Conservation (phyloP, 2,113 vertebrate species). For the Nettapus auritus region DNA sequence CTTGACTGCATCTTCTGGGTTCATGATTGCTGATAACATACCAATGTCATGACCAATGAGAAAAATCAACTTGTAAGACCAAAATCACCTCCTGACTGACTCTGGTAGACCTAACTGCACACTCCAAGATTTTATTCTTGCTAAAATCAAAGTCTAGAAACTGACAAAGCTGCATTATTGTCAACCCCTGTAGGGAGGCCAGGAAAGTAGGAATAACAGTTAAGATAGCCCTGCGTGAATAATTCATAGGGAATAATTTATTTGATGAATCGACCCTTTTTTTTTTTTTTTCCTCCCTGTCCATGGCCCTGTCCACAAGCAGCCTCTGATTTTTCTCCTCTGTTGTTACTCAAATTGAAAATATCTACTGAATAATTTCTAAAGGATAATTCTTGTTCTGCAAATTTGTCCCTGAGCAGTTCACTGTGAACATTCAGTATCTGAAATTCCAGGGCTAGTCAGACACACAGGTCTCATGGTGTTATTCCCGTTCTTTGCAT, state of each 20-base stretch:
- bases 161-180: constrained; percentile 61
- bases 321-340: constrained; percentile 47
- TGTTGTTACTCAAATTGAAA: constrained; percentile 52
- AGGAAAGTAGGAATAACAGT: constrained; percentile 60
- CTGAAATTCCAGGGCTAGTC: constrained; percentile 18
- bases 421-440: constrained; percentile 23
- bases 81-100: constrained; percentile 52
- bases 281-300: background rate
- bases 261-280: constrained; percentile 56
- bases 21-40: constrained; percentile 37
- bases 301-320: constrained; percentile 45
- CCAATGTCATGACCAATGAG: constrained; percentile 35
- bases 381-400: constrained; percentile 49
- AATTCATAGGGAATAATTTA: constrained; percentile 70
- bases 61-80: constrained; percentile 56
- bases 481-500: background rate
- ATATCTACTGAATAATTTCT: constrained; percentile 66
- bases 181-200: constrained; percentile 55
- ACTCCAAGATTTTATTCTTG: constrained; percentile 34
- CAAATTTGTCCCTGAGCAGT: constrained; percentile 55
- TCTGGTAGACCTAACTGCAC: constrained; percentile 36
- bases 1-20: constrained; percentile 11
- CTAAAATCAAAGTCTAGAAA: constrained; percentile 61
- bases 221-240: constrained; percentile 57
- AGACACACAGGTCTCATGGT: background rate